These are phyloP conservation scores for Incurvaria masculella DNA, from an alignment of 2,888 invertebrate species.

Conservation along the genomic window DNA sequence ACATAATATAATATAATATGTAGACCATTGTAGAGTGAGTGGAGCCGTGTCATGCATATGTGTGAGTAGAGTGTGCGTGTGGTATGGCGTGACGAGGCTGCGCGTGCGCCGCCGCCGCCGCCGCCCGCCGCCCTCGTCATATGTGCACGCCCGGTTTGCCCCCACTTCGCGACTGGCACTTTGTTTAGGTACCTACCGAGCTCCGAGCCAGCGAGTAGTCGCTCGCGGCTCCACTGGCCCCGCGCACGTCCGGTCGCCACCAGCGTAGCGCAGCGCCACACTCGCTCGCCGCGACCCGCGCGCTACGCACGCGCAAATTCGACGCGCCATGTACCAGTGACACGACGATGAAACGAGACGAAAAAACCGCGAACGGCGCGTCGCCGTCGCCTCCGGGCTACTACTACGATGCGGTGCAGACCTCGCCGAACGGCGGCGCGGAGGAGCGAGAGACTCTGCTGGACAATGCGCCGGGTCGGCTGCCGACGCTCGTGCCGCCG, in stretches of 20 bases:
- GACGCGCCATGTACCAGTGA: slow-evolving; percentile 43
- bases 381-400: slow-evolving; percentile 45
- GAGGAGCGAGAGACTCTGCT: slow-evolving; percentile 44
- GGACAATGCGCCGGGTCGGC: slow-evolving; percentile 14
- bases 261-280: slow-evolving; percentile 30
- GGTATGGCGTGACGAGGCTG: slow-evolving; percentile 62
- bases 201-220: slow-evolving; percentile 46
- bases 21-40: too few species aligned
- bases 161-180: slow-evolving; percentile 41
- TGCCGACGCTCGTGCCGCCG: slow-evolving; percentile 30
- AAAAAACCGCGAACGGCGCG: slow-evolving; percentile 39
- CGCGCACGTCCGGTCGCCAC: slow-evolving; percentile 68
- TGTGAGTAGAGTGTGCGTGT: slow-evolving; percentile 86
- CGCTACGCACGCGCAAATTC: slow-evolving; percentile 34
- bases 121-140: slow-evolving; percentile 86
- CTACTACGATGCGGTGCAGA: slow-evolving; percentile 27
- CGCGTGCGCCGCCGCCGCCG: slow-evolving; percentile 71
- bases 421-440: slow-evolving; percentile 15
- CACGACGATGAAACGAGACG: slow-evolving; percentile 50
- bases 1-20: too few species aligned
- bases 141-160: slow-evolving; percentile 30
- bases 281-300: slow-evolving; percentile 41
- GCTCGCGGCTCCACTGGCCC: slow-evolving; percentile 67
- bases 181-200: slow-evolving; percentile 49
- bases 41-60: too few species aligned